Percentiles rank a stretch among this genome's conserved stretches.
These are phyloP conservation scores for Thymelicus acteon DNA, from an alignment of 2,888 invertebrate genomes.

Conservation along the genomic window DNA sequence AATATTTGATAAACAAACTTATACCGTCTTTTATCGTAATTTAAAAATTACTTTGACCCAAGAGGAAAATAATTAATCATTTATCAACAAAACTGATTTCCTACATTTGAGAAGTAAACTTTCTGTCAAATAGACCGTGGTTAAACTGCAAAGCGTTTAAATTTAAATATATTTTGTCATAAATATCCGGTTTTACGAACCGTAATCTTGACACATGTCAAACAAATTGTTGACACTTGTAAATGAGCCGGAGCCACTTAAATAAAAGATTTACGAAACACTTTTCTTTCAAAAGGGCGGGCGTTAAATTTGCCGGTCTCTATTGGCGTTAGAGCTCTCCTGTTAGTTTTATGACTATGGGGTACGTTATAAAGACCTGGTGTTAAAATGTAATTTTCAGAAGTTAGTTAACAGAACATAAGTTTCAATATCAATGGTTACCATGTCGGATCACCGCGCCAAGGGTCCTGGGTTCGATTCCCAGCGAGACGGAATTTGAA, in stretches of 20 bases:
- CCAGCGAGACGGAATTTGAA: too few relatives aligned
- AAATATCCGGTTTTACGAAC: conserved; percentile 69
- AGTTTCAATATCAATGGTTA: too few relatives aligned
- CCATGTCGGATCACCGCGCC: too few relatives aligned
- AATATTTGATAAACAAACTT: too few relatives aligned
- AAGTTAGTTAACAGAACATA: not conserved
- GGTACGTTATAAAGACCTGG: not conserved
- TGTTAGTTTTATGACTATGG: conserved; percentile 13
- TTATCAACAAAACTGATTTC: too few relatives aligned
- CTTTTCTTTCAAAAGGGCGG: conserved; percentile 18
- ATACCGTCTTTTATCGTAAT: too few relatives aligned
- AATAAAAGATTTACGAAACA: conserved; percentile 52
- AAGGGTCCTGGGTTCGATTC: too few relatives aligned
- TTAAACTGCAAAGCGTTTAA: conserved; percentile 61
- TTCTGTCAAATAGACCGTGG: conserved; percentile 5
- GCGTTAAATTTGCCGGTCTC: conserved; percentile 26
- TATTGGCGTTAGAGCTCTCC: not conserved
- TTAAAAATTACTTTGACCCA: too few relatives aligned
- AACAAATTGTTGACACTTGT: conserved; percentile 75
- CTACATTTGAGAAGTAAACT: not conserved
- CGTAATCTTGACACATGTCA: conserved; percentile 73
- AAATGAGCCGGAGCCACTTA: conserved; percentile 64
- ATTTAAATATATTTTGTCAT: conserved; percentile 71
- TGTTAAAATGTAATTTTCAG: not conserved
- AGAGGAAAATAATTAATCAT: too few relatives aligned